Evolutionary conservation across 1,140 invertebrate genomes (phyloP).

Genomic region (Leptestheria dahalacensis): DNA sequence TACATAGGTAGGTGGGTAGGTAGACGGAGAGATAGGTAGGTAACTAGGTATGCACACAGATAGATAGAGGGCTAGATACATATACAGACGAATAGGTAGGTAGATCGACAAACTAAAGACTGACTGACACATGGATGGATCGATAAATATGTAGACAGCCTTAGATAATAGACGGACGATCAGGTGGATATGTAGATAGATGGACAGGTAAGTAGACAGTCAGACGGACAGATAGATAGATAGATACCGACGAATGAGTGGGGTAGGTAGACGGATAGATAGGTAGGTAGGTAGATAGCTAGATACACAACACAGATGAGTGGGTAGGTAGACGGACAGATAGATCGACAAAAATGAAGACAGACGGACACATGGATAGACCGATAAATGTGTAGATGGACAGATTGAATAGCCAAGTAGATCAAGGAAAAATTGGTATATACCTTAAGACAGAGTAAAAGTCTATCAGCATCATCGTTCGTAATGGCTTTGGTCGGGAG

Average conservation of each 20-base stretch:
- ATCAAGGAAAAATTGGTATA: background rate
- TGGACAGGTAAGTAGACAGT: no score
- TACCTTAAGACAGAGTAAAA: constrained; percentile 55
- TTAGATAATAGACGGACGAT: no score
- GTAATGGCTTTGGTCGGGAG: constrained; percentile 54
- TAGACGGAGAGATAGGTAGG: no score
- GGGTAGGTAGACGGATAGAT: background rate
- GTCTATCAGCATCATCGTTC: constrained; percentile 85
- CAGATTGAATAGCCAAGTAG: background rate
- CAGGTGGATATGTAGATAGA: no score
- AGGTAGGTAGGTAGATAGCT: background rate
- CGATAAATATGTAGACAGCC: no score
- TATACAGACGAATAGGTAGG: no score
- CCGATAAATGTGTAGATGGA: background rate
- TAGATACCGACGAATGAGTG: background rate
- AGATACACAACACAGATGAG: background rate
- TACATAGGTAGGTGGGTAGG: no score
- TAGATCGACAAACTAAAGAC: no score
- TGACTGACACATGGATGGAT: no score
- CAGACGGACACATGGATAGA: background rate
- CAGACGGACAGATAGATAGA: no score
- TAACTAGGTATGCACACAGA: no score
- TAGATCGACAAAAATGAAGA: background rate
- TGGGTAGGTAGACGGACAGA: background rate
- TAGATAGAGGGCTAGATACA: no score